Percentiles rank a stretch among this genome's conserved stretches.
Conservation (phyloP, 1,140 invertebrate genomes). For the Nylanderia fulva region DNA sequence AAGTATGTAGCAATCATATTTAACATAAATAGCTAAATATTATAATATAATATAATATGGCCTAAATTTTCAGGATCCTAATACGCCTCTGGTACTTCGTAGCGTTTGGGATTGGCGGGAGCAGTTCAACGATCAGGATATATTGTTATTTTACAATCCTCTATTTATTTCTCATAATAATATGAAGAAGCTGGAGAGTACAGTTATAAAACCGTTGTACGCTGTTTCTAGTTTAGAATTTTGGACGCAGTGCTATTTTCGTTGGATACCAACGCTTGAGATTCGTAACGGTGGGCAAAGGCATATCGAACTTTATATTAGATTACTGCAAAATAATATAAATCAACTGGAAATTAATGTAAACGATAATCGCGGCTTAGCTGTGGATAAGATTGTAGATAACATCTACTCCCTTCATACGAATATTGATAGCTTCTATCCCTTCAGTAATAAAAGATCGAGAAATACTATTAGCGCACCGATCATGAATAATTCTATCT, state of each 20-base stretch:
- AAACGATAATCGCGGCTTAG: conserved; percentile 71
- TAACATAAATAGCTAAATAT: neutral
- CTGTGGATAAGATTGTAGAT: conserved; percentile 75
- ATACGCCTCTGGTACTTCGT: conserved; percentile 88
- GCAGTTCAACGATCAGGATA: conserved; percentile 92
- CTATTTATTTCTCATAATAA: conserved; percentile 86
- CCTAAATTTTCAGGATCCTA: conserved; percentile 82
- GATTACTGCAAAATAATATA: conserved; percentile 87
- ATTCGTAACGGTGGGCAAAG: conserved; percentile 91
- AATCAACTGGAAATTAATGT: conserved; percentile 84
- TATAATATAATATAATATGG: too few species aligned
- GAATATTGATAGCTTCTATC: conserved; percentile 85
- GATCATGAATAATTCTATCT: conserved; percentile 83
- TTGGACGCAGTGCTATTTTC: conserved; percentile 96
- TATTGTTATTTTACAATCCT: conserved; percentile 92
- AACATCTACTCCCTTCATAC: conserved; percentile 77
- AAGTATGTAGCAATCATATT: too few species aligned
- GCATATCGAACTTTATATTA: conserved; percentile 88
- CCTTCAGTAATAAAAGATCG: conserved; percentile 82
- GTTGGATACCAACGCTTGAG: conserved; percentile 94
- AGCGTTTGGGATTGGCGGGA: conserved; percentile 95
- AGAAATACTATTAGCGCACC: conserved; percentile 81
- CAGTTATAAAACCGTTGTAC: conserved; percentile 85
- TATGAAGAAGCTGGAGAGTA: conserved; percentile 65
- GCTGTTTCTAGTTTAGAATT: conserved; percentile 89